Evolutionary conservation across 1,140 invertebrate species (phyloP).

Genomic region (Alviniconcha marisindica): DNA sequence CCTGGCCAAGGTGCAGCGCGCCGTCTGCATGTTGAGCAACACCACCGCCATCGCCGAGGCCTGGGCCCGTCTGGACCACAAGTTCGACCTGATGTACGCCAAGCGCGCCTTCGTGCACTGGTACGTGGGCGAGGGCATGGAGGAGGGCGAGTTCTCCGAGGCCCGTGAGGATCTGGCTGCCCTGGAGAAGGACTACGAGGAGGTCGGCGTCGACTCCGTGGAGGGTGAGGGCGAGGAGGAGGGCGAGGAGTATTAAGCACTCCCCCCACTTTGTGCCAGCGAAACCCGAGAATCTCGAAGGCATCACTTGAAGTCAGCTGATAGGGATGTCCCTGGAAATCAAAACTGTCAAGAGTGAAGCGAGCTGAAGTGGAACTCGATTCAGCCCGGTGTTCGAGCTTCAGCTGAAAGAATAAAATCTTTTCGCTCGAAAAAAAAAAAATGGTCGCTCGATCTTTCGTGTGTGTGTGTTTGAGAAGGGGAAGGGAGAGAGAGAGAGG

Average conservation of each 20-base stretch:
- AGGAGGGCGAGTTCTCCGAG: constrained; percentile 81
- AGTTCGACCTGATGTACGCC: constrained; percentile 42
- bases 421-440: too few relatives aligned
- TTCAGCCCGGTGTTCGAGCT: too few relatives aligned
- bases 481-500: too few relatives aligned
- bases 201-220: constrained; percentile 84
- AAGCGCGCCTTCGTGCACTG: constrained; percentile 59
- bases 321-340: not conserved
- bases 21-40: constrained; percentile 43
- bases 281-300: not conserved
- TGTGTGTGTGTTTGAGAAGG: too few relatives aligned
- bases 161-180: constrained; percentile 87
- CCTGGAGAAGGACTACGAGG: constrained; percentile 88
- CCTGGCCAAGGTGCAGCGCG: constrained; percentile 42
- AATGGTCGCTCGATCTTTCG: too few relatives aligned
- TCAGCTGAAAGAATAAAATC: not conserved
- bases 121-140: constrained; percentile 81
- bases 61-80: constrained; percentile 42
- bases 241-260: constrained; percentile 79
- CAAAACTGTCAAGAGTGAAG: constrained; percentile 10
- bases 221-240: constrained; percentile 80
- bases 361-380: too few relatives aligned
- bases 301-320: too few relatives aligned
- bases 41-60: constrained; percentile 42
- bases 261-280: not conserved